Evolutionary conservation across 2,888 invertebrate species (phyloP), one percentile per base, ranked within the genome.

Genomic region (Drosophila robusta): DNA sequence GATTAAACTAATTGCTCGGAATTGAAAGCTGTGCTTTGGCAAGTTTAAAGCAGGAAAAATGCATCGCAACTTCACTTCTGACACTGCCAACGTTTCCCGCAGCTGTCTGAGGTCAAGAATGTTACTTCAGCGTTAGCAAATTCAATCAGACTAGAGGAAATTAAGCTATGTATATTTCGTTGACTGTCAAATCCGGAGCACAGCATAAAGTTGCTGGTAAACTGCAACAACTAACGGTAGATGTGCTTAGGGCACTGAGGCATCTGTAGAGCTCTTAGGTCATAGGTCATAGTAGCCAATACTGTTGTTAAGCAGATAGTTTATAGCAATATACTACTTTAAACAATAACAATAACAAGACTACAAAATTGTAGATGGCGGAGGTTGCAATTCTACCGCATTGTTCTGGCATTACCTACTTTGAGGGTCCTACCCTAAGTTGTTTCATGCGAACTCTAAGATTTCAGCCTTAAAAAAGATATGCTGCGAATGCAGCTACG

Each of bases 401-500:
- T 51, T 51, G 42, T 11, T 29, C 5, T 38, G 4, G 5, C 34
- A 29, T 70, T n/a, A 77, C 73, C 56, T 54, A 56, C 46, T 6
- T n/a, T 22, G 9, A 24, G n/a, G 14, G 1, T n/a, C 44, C 44
- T 34, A 14, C 29, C 69, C 39, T 18, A 41, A 41, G 39, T 22
- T 18, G 14, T 47, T 65, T 78, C 65, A 51, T 44, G 42, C 11
- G 55, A 72, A 60, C 65, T 47, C 46, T 5, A 38, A 14, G 49
- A 36, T 36, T 16, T 46, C 18, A 12, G n/a, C n/a, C 55, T 56
- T 12, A 8, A 45, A 54, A 29, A 34, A 0, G 36, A 26, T 42
- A 32, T 24, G 45, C 47, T 22, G 22, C 2, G 22, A 61, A 34
- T 34, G 34, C 71, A 49, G 73, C 42, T 56, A 44, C 55, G 42